These are phyloP conservation scores for Megalurothrips usitatus DNA, from an alignment of 2,888 invertebrate genomes.

Conservation along the genomic window DNA sequence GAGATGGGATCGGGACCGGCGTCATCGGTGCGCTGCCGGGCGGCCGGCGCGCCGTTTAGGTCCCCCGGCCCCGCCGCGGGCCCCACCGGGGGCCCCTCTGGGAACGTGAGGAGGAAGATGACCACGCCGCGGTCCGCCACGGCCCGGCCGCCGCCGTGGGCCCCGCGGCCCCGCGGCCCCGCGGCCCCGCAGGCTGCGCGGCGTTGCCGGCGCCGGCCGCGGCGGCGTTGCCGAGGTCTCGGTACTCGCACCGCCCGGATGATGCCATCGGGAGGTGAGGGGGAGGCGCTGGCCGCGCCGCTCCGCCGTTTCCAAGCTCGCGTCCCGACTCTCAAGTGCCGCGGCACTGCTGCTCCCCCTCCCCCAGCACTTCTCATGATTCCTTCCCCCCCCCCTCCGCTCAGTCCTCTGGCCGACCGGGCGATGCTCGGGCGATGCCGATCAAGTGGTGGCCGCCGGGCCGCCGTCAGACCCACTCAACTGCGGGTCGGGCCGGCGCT, in stretches of 20 bases:
- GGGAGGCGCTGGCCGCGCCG: neutral
- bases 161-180: too few species aligned
- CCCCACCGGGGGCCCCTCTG: neutral
- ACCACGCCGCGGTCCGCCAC: slow-evolving; percentile 6
- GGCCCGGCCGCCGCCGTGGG: too few species aligned
- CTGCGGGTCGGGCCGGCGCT: neutral
- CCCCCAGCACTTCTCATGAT: slow-evolving; percentile 6
- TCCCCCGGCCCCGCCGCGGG: neutral
- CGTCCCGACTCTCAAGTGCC: neutral
- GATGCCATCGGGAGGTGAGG: neutral
- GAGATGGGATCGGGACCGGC: too few species aligned
- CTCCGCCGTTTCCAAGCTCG: neutral
- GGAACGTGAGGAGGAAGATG: slow-evolving; percentile 15
- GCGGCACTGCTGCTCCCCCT: neutral
- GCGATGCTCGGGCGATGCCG: neutral
- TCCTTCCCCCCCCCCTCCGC: neutral
- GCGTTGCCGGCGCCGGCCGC: neutral
- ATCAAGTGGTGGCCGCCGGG: neutral
- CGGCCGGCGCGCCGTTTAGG: too few species aligned
- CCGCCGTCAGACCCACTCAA: neutral
- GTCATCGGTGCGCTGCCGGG: too few species aligned
- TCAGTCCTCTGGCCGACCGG: neutral
- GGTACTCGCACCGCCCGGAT: neutral
- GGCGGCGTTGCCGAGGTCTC: neutral
- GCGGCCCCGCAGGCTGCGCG: too few species aligned